Conservation (phyloP, 2,888 invertebrate species). For the Nephrotoma appendiculata region DNA sequence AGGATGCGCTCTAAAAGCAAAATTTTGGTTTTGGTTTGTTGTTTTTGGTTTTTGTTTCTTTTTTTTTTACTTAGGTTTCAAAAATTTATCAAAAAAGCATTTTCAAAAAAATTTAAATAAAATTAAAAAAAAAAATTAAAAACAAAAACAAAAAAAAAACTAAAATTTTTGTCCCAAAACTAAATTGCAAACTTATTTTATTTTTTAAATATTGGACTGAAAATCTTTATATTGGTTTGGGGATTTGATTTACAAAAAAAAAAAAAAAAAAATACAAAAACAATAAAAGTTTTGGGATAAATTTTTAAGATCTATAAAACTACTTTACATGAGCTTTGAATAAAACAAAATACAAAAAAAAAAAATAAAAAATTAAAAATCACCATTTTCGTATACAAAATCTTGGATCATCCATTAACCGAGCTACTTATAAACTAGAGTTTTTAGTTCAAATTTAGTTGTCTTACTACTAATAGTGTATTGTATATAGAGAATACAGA, state of each 20-base stretch:
- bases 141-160: neutral
- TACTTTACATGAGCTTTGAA: neutral
- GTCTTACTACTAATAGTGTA: neutral
- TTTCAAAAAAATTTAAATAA: neutral
- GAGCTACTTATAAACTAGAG: neutral
- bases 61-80: neutral
- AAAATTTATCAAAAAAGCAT: neutral
- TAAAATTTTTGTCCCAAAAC: constrained; percentile 1
- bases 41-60: neutral
- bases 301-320: neutral
- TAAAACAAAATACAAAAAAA: neutral
- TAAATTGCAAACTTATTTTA: neutral
- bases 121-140: neutral
- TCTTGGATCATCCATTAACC: neutral
- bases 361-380: neutral
- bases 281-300: neutral
- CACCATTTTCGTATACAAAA: neutral
- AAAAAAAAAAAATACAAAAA: neutral
- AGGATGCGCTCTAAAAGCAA: constrained; percentile 60
- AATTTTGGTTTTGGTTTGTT: neutral
- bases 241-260: neutral
- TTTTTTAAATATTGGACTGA: neutral
- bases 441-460: neutral
- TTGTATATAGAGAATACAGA: neutral
- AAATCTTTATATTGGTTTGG: neutral